phyloP scores from a whole-genome alignment of 2,797 vertebrate genomes.

The Semotilus atromaculatus region DNA sequence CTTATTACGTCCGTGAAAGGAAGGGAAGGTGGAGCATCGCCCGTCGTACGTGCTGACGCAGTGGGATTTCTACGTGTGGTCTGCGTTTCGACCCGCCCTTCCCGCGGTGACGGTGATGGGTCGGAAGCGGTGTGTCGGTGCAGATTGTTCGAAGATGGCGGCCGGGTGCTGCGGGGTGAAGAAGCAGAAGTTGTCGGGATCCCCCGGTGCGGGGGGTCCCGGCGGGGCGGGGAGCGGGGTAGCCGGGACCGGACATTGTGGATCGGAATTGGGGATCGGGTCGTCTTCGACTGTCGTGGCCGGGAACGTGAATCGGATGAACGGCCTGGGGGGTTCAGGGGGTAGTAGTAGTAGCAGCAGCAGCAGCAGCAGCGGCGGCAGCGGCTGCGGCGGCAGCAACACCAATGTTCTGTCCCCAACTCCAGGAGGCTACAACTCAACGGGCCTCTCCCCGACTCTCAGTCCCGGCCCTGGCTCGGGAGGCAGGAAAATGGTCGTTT shows the following conservation, averaged over 20 bases:
- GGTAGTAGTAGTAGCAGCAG: constrained; percentile 76
- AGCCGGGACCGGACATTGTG: constrained; percentile 89
- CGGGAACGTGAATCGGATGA: constrained; percentile 81
- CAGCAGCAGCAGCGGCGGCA: constrained; percentile 79
- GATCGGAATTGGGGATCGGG: constrained; percentile 88
- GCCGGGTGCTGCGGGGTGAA: constrained; percentile 99
- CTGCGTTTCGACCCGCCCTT: constrained; percentile 84
- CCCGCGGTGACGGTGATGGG: constrained; percentile 93
- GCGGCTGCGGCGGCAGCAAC: constrained; percentile 71
- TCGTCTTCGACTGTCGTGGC: constrained; percentile 82
- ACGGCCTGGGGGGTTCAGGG: constrained; percentile 86
- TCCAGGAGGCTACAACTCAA: constrained; percentile 81
- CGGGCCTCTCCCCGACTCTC: constrained; percentile 84
- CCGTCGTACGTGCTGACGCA: constrained; percentile 83
- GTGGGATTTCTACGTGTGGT: constrained; percentile 85
- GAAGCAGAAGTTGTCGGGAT: constrained; percentile 99
- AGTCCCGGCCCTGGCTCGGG: constrained; percentile 85
- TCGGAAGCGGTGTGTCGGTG: constrained; percentile 98
- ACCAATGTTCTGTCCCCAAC: constrained; percentile 82
- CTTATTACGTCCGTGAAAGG: constrained; percentile 72
- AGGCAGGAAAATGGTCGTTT: constrained; percentile 96
- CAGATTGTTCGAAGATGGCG: constrained; percentile 99
- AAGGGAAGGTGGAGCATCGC: constrained; percentile 82
- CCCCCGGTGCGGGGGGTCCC: constrained; percentile 93
- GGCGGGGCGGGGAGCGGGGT: constrained; percentile 86